Percentiles rank a stretch among this genome's conserved stretches.
phyloP scores from a whole-genome alignment of 2,113 vertebrate genomes.

The Callipepla californica region DNA sequence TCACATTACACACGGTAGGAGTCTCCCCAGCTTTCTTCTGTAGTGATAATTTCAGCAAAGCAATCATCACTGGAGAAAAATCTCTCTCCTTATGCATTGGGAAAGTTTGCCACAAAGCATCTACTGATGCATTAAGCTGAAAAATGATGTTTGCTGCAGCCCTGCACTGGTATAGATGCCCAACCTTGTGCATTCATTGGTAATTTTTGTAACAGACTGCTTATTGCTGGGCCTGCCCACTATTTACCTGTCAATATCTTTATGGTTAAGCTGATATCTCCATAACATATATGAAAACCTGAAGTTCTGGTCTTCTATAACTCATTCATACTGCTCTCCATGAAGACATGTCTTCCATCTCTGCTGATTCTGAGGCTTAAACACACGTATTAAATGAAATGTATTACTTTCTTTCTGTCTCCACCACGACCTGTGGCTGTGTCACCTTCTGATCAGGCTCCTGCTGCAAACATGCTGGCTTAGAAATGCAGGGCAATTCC shows the following conservation, averaged over 20 bases:
- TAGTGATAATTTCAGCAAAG: not conserved
- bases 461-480: not conserved
- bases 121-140: not conserved
- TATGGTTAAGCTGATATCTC: not conserved
- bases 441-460: not conserved
- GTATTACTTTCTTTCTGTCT: not conserved
- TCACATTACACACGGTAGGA: not conserved
- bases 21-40: not conserved
- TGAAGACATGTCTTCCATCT: not conserved
- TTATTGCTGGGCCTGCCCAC: not conserved
- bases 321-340: not conserved
- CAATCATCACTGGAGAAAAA: not conserved
- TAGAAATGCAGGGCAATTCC: not conserved
- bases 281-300: not conserved
- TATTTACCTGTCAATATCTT: not conserved
- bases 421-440: not conserved
- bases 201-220: not conserved
- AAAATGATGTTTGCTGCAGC: not conserved
- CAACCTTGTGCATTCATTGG: not conserved
- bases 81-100: not conserved
- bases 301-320: not conserved
- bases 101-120: not conserved
- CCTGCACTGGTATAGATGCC: not conserved
- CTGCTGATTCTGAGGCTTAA: not conserved
- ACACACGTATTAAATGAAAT: not conserved